Base-by-base conservation (phyloP, 1,140 invertebrate genomes). In the Berghia stephanieae region DNA sequence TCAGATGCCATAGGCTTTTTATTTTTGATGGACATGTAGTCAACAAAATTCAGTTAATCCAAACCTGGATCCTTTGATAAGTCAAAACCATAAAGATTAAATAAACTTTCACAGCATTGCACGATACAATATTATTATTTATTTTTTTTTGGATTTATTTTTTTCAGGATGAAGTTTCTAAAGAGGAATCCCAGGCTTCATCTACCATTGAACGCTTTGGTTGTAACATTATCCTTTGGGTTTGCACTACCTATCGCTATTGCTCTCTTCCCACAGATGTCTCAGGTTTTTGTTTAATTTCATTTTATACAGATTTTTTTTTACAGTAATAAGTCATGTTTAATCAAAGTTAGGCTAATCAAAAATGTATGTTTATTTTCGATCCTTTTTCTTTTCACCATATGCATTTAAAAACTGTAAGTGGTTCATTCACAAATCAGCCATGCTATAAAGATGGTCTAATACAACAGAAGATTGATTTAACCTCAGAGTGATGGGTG, bases 241-340 rank as follows among this genome's bases (percentile, higher is more conserved):
- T 79, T 84, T 46, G 89, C 89, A 13, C 81, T 90, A 38, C 90
- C 90, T 36, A 82, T 89, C 16, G 87, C 88, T 16, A 89, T 90
- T 49, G 88, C 89, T 3, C 66, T 90, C 10, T 90, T 90, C 77
- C 89, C 90, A n/a, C 89, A 90, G 77, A 83, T 86, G 71, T 88
- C 87, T 34, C 46, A 84, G 72, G 88, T 90, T 85, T 83, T 80
- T 81, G 38, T 68, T 18, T 71, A 72, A 27, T 70, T 42, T 55
- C 44, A 31, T 71, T 27, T 73, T 70, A 63, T 36, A 36, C 34
- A 8, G 21, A 46, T 57, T n/a, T 34, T 8, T 66, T 67, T 72
- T 67, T 78, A 67, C 77, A 55, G 38, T 36, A 38, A 71, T 78
- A 63, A 74, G 71, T 57, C 21, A 43, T 38, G 74, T 57, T 60